phyloP scores from a whole-genome alignment of 2,797 vertebrate species.

The Melanotaenia nigrans region DNA sequence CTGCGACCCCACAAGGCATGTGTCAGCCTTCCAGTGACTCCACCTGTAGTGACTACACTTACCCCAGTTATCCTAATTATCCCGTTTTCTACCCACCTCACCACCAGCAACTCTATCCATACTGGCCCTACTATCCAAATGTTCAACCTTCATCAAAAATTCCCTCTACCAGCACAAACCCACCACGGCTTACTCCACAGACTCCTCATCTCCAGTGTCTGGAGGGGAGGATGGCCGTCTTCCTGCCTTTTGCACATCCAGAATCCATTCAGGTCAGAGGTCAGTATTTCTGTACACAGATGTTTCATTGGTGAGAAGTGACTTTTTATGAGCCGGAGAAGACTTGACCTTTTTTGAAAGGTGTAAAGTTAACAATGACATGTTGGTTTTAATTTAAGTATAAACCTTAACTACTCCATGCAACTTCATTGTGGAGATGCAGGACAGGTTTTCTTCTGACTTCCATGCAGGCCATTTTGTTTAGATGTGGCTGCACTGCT shows the following conservation, averaged over 20 bases:
- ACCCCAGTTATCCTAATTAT: slow-evolving; percentile 25
- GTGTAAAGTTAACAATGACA: neutral
- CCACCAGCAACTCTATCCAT: slow-evolving; percentile 11
- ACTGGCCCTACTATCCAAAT: slow-evolving; percentile 25
- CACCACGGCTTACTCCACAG: slow-evolving; percentile 24
- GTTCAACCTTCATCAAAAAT: slow-evolving; percentile 7
- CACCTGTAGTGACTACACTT: slow-evolving; percentile 33
- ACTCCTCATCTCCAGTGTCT: slow-evolving; percentile 61
- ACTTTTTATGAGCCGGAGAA: too few relatives aligned
- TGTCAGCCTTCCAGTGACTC: slow-evolving; percentile 35
- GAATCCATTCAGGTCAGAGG: slow-evolving; percentile 80
- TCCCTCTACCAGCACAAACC: slow-evolving; percentile 3
- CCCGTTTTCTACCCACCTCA: slow-evolving; percentile 1
- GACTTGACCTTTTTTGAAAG: slow-evolving; percentile 6
- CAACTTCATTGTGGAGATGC: too few relatives aligned
- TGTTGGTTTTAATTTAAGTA: too few relatives aligned
- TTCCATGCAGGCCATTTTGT: too few relatives aligned
- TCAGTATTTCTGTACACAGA: slow-evolving; percentile 53
- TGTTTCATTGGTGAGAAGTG: neutral
- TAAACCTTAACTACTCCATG: too few relatives aligned
- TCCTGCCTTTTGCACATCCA: slow-evolving; percentile 73
- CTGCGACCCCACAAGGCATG: neutral
- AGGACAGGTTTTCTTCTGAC: too few relatives aligned
- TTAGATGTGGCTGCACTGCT: too few relatives aligned
- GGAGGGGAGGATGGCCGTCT: slow-evolving; percentile 45